Evolutionary conservation across 2,797 vertebrate genomes (phyloP).

Genomic region (Buceros bicornis): DNA sequence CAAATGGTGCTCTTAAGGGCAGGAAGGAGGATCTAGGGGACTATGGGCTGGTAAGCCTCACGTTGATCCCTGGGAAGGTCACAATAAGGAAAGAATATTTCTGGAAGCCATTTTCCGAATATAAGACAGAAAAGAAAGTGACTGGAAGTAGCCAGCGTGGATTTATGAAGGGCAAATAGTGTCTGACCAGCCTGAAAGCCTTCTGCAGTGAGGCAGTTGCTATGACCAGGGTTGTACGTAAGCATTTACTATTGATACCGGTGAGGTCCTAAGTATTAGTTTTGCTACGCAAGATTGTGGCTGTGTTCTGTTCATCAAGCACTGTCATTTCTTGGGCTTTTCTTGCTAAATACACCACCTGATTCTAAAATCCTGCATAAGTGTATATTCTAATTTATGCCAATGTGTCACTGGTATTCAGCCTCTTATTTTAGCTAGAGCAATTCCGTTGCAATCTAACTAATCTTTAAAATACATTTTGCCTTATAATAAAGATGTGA

Average conservation of each 20-base stretch:
- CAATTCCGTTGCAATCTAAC: not conserved
- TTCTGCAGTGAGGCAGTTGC: not conserved
- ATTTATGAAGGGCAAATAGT: not conserved
- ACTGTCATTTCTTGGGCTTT: not conserved
- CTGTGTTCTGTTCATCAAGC: not conserved
- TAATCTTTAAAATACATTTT: not conserved
- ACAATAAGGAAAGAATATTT: not conserved
- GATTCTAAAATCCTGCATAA: not conserved
- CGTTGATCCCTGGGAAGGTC: not conserved
- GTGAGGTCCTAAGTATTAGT: not conserved
- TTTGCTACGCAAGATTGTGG: not conserved
- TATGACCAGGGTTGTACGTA: not conserved
- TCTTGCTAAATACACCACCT: not conserved
- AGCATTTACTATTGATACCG: not conserved
- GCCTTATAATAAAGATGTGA: not conserved
- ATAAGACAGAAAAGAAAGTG: not conserved
- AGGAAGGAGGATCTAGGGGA: not conserved
- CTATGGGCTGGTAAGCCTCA: not conserved
- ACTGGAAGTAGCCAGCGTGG: not conserved
- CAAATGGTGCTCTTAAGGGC: not conserved
- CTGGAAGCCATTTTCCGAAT: not conserved
- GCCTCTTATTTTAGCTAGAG: not conserved
- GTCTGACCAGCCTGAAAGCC: not conserved
- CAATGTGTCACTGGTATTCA: not conserved
- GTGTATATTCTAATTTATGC: not conserved